Conservation (phyloP, 1,140 invertebrate genomes). For the Dreissena polymorpha region DNA sequence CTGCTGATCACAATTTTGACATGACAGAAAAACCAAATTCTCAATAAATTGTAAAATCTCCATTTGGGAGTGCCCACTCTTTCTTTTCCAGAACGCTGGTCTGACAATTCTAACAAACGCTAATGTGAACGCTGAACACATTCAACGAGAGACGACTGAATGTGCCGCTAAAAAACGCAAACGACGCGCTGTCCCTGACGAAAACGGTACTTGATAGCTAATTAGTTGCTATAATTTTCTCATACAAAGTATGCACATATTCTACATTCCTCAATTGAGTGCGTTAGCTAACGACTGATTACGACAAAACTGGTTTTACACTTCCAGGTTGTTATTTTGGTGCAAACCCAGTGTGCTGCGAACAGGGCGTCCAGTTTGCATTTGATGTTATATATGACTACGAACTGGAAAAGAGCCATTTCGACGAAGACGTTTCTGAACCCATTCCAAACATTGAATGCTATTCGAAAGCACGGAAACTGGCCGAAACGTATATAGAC, state of each 20-base stretch:
- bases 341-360: too few relatives aligned
- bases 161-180: neutral
- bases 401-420: too few relatives aligned
- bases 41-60: neutral
- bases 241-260: neutral
- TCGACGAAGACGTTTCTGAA: too few relatives aligned
- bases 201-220: neutral
- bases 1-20: neutral
- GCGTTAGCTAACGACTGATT: neutral
- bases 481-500: too few relatives aligned
- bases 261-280: neutral
- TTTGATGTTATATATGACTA: too few relatives aligned
- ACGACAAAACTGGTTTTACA: neutral
- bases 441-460: too few relatives aligned
- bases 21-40: neutral
- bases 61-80: neutral
- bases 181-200: neutral
- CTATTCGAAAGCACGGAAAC: too few relatives aligned
- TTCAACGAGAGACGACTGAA: neutral
- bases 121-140: neutral
- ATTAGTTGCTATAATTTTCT: neutral
- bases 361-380: too few relatives aligned
- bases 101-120: constrained; percentile 20
- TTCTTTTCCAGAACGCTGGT: constrained; percentile 12
- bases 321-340: neutral